Conservation (phyloP, 2,113 vertebrate genomes). For the Pelodiscus sinensis region DNA sequence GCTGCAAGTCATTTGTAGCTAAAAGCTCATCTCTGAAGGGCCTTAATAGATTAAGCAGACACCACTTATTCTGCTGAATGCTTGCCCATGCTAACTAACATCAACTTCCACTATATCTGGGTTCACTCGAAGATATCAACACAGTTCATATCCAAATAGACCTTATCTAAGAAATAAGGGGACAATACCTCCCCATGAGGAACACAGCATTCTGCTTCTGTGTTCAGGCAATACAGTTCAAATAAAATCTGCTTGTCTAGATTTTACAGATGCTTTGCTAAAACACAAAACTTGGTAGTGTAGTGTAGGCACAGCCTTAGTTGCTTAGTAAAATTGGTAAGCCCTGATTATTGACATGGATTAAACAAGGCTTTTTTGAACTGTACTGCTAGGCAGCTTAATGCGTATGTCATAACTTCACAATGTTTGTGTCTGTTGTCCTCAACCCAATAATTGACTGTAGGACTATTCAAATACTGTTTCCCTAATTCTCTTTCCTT, state of each 20-base stretch:
- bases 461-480: not conserved
- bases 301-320: not conserved
- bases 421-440: not conserved
- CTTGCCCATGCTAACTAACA: not conserved
- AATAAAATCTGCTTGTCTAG: not conserved
- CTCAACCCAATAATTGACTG: not conserved
- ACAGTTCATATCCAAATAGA: not conserved
- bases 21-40: not conserved
- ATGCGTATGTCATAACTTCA: not conserved
- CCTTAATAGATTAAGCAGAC: not conserved
- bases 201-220: not conserved
- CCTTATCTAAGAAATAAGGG: not conserved
- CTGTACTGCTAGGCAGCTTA: not conserved
- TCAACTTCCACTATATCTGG: not conserved
- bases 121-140: not conserved
- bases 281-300: not conserved
- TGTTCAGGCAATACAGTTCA: not conserved
- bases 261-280: not conserved
- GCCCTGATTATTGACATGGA: not conserved
- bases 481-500: not conserved
- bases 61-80: rapidly evolving
- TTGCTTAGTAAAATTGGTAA: conserved; percentile 7
- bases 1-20: not conserved
- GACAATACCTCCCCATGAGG: not conserved
- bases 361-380: not conserved